Evolutionary conservation across 2,113 vertebrate genomes (phyloP).

Genomic region (Ovibos moschatus): DNA sequence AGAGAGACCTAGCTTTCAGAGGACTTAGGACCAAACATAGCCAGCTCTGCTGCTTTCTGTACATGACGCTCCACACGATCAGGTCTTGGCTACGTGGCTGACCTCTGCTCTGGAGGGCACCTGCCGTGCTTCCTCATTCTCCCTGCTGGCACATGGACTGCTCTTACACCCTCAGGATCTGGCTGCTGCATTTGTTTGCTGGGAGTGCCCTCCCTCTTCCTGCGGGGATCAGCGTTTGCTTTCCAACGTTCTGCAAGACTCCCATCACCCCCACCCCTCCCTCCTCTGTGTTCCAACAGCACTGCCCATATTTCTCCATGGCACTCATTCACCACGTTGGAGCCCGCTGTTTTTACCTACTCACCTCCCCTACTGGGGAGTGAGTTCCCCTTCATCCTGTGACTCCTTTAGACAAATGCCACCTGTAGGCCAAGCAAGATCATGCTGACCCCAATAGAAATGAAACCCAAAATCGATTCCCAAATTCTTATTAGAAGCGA

Average conservation of each 20-base stretch:
- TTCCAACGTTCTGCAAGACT: not conserved
- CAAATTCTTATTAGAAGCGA: not conserved
- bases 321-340: rapidly evolving
- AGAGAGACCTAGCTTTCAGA: not conserved
- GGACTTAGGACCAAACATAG: not conserved
- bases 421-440: not conserved
- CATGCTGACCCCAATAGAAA: not conserved
- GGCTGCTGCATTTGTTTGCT: not conserved
- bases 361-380: not conserved
- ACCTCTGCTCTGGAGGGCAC: not conserved
- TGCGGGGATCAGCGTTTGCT: not conserved
- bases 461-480: not conserved
- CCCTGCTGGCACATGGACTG: not conserved
- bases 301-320: rapidly evolving
- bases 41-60: not conserved
- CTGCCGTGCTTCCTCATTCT: not conserved
- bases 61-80: rapidly evolving
- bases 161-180: no score
- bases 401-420: not conserved
- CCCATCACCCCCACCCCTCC: no score
- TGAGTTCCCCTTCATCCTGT: no score
- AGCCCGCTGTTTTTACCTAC: no score
- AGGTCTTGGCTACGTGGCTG: not conserved
- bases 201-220: no score
- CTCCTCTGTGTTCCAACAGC: rapidly evolving